These are phyloP conservation scores for Odiellus spinosus DNA, from an alignment of 2,888 invertebrate species.

Conservation along the genomic window DNA sequence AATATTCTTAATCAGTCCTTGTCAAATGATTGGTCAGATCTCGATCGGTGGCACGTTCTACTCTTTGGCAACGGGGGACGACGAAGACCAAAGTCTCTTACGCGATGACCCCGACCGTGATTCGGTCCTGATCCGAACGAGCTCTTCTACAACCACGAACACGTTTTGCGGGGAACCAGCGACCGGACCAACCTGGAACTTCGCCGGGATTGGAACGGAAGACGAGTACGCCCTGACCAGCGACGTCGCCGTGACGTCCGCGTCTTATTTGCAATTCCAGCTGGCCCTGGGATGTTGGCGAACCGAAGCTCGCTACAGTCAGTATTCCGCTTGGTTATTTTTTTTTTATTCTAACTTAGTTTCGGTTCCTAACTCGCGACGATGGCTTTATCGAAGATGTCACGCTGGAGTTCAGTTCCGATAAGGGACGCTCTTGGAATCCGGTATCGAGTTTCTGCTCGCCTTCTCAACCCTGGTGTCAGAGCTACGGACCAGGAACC, in stretches of 20 bases:
- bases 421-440: slow-evolving; percentile 31
- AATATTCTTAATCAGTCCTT: no score
- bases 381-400: slow-evolving; percentile 22
- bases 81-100: no score
- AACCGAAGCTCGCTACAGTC: slow-evolving; percentile 26
- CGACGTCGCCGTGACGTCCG: slow-evolving; percentile 28
- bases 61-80: no score
- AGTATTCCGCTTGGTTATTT: slow-evolving; percentile 1
- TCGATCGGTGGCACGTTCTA: no score
- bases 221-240: slow-evolving; percentile 26
- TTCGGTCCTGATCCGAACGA: no score
- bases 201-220: slow-evolving; percentile 11
- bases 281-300: slow-evolving; percentile 28
- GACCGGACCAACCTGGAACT: no score
- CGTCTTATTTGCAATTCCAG: slow-evolving; percentile 30
- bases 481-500: slow-evolving; percentile 22
- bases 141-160: no score
- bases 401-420: slow-evolving; percentile 28
- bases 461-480: slow-evolving; percentile 27
- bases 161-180: no score
- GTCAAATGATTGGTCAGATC: background rate
- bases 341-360: background rate
- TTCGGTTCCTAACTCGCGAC: no score
- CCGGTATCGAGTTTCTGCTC: slow-evolving; percentile 26
- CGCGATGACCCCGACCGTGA: no score